These are phyloP conservation scores for Acleris sparsana DNA, from an alignment of 2,888 invertebrate species.

Conservation along the genomic window DNA sequence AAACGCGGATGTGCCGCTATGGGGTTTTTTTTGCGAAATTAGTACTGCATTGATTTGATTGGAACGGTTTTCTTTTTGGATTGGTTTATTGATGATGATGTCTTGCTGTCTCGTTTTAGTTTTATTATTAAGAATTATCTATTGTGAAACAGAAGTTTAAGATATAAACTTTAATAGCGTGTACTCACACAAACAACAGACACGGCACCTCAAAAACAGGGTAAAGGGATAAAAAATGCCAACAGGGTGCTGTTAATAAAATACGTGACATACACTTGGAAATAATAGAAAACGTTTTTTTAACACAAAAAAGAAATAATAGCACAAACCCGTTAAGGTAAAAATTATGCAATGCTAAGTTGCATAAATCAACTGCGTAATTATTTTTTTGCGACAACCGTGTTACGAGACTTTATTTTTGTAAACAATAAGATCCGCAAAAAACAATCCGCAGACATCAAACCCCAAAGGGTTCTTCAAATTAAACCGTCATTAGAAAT, in stretches of 20 bases:
- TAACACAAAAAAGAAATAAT: slow-evolving; percentile 24
- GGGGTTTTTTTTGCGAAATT: slow-evolving; percentile 32
- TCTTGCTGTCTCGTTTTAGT: no score
- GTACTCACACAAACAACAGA: no score
- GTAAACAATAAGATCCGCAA: slow-evolving; percentile 67
- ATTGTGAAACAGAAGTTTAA: no score
- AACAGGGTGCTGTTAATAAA: neutral
- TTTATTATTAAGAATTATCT: no score
- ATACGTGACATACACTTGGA: neutral
- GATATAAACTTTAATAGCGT: no score
- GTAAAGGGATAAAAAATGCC: neutral
- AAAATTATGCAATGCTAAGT: slow-evolving; percentile 58
- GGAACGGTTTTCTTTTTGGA: neutral
- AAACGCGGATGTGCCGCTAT: slow-evolving; percentile 55
- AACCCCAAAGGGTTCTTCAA: slow-evolving; percentile 83
- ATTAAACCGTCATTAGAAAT: slow-evolving; percentile 81
- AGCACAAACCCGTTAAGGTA: slow-evolving; percentile 10
- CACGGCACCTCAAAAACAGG: neutral
- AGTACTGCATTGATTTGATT: slow-evolving; percentile 22
- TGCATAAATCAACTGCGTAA: slow-evolving; percentile 77
- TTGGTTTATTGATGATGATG: neutral
- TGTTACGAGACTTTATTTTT: slow-evolving; percentile 80
- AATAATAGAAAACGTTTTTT: slow-evolving; percentile 26
- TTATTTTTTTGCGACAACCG: slow-evolving; percentile 81
- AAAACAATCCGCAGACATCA: slow-evolving; percentile 68